Evolutionary conservation across 1,140 invertebrate species (phyloP), one percentile per base, ranked within the genome.

Genomic region (Caerostris extrusa): DNA sequence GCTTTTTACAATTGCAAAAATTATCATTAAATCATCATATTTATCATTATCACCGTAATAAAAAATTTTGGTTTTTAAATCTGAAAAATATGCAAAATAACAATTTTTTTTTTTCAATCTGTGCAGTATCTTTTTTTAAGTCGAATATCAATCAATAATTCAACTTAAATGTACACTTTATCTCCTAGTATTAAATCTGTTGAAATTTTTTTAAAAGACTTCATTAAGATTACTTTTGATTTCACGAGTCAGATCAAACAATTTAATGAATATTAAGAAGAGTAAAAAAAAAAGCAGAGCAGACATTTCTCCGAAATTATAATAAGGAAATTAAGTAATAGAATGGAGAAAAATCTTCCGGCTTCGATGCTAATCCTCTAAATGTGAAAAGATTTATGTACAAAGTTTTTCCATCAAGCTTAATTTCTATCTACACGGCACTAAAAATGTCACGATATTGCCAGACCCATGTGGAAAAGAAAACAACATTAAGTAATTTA

Each of bases 391-490:
- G 82, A 58, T 83, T 83, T 83, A 83, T n/a, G 53, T 83, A 57
- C 82, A 83, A 58, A 57, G 53, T 83, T 58, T 82, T n/a, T 56
- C 55, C 5, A 57, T 34, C 53, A 57, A 83, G 82, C 53, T 83
- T 83, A 83, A 83, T 83, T 83, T 83, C 57, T 83, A 83, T 83
- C 82, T 83, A 83, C 82, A 83, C 17, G n/a, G 82, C 56, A 57
- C 82, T 83, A 58, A 56, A 83, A 58, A 53, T 83, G 69, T 77
- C 69, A 77, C 14, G 56, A 56, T 83, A n/a, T 83, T n/a, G 56
- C 56, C 82, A 57, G 82, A 56, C 55, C 12, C 82, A 83, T 4
- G 14, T 53, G 5, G 1, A 57, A 83, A 83, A 83, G 57, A 83
- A 58, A 57, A 55, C n/a, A n/a, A 83, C 53, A 83, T 17, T n/a